A percentile compares a stretch with the other conserved stretches of the same genome.
phyloP scores from a whole-genome alignment of 1,140 invertebrate species.

The Rhagoletis zephyria region DNA sequence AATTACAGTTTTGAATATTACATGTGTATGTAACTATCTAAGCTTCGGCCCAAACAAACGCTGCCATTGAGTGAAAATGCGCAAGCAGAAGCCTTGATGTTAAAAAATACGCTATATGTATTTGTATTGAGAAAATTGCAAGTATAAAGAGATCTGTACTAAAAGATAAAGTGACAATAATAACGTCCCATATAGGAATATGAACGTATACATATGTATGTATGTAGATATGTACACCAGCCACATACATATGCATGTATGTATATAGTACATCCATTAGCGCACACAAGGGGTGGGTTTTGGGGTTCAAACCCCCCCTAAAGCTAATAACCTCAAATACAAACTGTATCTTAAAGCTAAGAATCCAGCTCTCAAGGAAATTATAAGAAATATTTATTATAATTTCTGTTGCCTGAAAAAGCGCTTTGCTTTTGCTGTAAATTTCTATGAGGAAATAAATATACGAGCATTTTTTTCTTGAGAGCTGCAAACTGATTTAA shows the following conservation, averaged over 20 bases:
- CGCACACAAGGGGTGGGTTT: too few species aligned
- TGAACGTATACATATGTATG: too few species aligned
- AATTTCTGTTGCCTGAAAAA: too few species aligned
- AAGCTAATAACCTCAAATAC: too few species aligned
- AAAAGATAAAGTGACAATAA: conserved; percentile 53
- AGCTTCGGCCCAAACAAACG: neutral
- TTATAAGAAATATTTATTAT: too few species aligned
- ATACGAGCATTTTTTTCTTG: too few species aligned
- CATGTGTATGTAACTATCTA: neutral
- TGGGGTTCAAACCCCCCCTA: too few species aligned
- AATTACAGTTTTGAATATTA: neutral
- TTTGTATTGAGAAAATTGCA: conserved; percentile 53
- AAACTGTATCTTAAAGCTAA: too few species aligned
- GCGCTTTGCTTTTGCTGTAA: too few species aligned
- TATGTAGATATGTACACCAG: neutral
- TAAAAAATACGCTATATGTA: neutral
- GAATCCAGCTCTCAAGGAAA: too few species aligned
- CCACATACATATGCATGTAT: neutral
- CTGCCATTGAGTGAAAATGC: neutral
- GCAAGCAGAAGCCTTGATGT: neutral
- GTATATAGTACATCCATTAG: neutral
- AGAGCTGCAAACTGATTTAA: too few species aligned
- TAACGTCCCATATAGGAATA: neutral
- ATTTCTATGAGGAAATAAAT: too few species aligned
- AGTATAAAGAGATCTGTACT: conserved; percentile 57